Conservation (phyloP, 1,140 invertebrate genomes). For the Homalodisca vitripennis region DNA sequence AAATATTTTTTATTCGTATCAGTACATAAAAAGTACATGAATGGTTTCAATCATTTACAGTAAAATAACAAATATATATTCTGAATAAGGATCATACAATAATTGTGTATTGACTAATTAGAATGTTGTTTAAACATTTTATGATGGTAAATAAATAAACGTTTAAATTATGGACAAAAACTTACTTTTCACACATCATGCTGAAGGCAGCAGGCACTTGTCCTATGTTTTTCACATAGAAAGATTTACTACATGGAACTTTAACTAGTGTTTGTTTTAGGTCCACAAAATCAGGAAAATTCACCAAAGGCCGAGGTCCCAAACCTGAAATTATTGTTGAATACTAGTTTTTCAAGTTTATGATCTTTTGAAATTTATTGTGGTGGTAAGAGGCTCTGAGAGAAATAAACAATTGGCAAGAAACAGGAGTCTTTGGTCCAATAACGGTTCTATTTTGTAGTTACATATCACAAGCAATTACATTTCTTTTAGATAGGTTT, state of each 20-base stretch:
- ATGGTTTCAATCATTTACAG: no score
- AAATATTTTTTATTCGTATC: not conserved
- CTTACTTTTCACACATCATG: conserved; percentile 1
- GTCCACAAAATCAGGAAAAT: conserved; percentile 10
- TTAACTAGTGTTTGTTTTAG: not conserved
- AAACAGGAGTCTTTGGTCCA: not conserved
- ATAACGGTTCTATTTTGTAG: not conserved
- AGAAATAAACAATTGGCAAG: not conserved
- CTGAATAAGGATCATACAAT: no score
- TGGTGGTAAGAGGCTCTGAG: not conserved
- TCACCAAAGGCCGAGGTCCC: not conserved
- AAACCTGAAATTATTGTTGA: conserved; percentile 5
- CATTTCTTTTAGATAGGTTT: not conserved
- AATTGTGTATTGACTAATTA: not conserved
- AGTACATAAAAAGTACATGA: no score
- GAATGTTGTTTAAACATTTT: not conserved
- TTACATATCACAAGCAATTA: not conserved
- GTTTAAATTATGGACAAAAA: not conserved
- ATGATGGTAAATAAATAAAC: not conserved
- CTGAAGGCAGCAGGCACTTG: not conserved
- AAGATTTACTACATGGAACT: not conserved
- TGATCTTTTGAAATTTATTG: not conserved
- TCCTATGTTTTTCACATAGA: conserved; percentile 5
- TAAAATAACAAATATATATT: not conserved
- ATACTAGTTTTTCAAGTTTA: not conserved